phyloP scores from a whole-genome alignment of 2,113 vertebrate genomes.

The Halcyon senegalensis region DNA sequence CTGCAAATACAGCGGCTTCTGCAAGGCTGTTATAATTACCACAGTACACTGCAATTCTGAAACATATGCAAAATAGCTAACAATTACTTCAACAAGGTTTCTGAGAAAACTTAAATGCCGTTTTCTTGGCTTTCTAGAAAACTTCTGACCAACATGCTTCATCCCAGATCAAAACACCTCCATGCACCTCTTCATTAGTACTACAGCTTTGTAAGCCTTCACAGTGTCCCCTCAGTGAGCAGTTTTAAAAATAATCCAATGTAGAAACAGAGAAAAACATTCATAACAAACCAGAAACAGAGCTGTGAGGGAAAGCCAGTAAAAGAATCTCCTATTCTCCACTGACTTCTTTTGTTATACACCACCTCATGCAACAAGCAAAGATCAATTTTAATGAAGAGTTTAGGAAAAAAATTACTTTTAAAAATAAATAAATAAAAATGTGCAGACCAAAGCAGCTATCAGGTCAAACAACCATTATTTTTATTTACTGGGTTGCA shows the following conservation, averaged over 20 bases:
- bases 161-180: not conserved
- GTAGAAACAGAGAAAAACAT: not conserved
- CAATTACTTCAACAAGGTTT: not conserved
- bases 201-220: not conserved
- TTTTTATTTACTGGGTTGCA: constrained; percentile 43
- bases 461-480: not conserved
- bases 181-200: not conserved
- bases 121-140: constrained; percentile 15
- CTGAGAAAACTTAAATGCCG: not conserved
- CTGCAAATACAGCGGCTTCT: constrained; percentile 57
- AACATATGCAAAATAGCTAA: constrained; percentile 1
- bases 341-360: not conserved
- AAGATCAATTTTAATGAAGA: not conserved
- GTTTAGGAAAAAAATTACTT: not conserved
- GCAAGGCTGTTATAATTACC: constrained; percentile 44
- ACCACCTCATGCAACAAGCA: not conserved
- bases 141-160: not conserved
- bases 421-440: too few species aligned
- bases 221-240: not conserved
- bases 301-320: not conserved
- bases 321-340: not conserved
- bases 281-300: not conserved
- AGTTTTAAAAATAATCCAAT: not conserved
- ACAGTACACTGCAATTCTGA: constrained; percentile 31
- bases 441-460: not conserved